Conservation (phyloP, 2,888 invertebrate genomes). For the Silvanus unidentatus region DNA sequence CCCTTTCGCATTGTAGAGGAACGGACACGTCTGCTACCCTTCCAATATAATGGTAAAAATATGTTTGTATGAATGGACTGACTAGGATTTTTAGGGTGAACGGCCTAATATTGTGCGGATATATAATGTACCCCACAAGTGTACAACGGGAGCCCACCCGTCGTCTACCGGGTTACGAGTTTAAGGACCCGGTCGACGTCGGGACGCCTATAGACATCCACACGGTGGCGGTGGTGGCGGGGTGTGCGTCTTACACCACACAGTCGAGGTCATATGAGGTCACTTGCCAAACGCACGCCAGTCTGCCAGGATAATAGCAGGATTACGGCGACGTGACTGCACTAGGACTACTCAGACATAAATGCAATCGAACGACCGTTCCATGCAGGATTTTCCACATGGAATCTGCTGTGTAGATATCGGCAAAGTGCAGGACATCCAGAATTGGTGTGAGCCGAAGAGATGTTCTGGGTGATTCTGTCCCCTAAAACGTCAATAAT, state of each 20-base stretch:
- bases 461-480: too few relatives aligned
- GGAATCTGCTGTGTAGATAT: too few relatives aligned
- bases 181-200: slow-evolving; percentile 29
- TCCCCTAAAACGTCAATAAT: too few relatives aligned
- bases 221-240: slow-evolving; percentile 20
- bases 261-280: slow-evolving; percentile 32
- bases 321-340: slow-evolving; percentile 6
- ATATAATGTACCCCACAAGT: not conserved
- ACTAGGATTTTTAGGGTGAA: slow-evolving; percentile 2
- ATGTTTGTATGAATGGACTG: slow-evolving; percentile 1
- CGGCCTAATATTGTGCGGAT: not conserved
- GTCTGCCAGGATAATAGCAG: slow-evolving; percentile 12
- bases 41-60: too few relatives aligned
- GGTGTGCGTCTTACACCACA: slow-evolving; percentile 26
- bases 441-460: too few relatives aligned
- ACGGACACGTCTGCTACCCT: too few relatives aligned
- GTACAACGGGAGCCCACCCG: slow-evolving; percentile 1
- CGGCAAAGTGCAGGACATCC: too few relatives aligned
- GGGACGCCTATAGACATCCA: slow-evolving; percentile 1
- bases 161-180: slow-evolving; percentile 31
- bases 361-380: not conserved
- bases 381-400: not conserved
- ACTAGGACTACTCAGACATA: not conserved
- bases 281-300: slow-evolving; percentile 34
- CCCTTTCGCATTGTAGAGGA: too few relatives aligned